phyloP scores from a whole-genome alignment of 2,797 vertebrate genomes.

The Lagodon rhomboides region DNA sequence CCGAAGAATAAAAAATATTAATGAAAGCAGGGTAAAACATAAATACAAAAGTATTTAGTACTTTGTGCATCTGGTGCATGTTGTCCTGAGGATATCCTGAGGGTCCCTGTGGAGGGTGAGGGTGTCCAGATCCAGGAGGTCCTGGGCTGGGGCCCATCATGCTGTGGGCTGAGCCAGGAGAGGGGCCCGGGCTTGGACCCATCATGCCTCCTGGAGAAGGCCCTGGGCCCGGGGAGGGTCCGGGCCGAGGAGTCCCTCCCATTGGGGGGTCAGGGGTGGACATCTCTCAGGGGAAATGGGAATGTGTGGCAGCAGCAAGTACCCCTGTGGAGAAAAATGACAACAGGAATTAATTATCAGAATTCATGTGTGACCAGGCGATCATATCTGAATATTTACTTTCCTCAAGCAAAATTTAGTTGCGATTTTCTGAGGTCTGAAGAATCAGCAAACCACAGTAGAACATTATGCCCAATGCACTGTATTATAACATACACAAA shows the following conservation, averaged over 20 bases:
- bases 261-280: conserved; percentile 94
- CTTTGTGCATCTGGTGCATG: conserved; percentile 97
- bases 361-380: background rate
- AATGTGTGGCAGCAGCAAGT: conserved; percentile 69
- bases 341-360: background rate
- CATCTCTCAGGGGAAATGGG: conserved; percentile 86
- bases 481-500: background rate
- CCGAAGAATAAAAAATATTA: background rate
- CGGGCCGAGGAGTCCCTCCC: conserved; percentile 94
- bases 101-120: conserved; percentile 91
- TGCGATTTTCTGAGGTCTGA: background rate
- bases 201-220: conserved; percentile 94
- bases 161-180: conserved; percentile 93
- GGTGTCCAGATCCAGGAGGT: conserved; percentile 91
- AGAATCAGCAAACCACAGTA: too few relatives aligned
- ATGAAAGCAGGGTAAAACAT: background rate
- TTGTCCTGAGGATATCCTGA: conserved; percentile 94
- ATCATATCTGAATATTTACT: background rate
- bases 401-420: too few relatives aligned
- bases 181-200: conserved; percentile 94
- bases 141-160: conserved; percentile 98
- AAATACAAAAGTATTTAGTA: conserved; percentile 55
- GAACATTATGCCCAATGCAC: background rate
- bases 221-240: conserved; percentile 92
- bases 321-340: conserved; percentile 51